phyloP scores from a whole-genome alignment of 1,140 invertebrate species.

The Bombus affinis region DNA sequence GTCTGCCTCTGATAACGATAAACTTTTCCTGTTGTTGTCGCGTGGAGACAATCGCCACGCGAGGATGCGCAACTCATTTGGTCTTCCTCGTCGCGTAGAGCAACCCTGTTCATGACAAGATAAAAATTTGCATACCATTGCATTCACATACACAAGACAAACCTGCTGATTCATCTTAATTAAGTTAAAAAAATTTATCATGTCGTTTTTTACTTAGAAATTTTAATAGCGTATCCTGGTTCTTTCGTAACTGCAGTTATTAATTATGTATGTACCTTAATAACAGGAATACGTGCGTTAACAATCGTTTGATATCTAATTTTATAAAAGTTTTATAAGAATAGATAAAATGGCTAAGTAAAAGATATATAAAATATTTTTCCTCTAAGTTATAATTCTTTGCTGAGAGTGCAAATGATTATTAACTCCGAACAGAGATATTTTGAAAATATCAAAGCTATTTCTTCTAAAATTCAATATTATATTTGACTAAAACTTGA shows the following conservation, averaged over 20 bases:
- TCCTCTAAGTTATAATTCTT: no score
- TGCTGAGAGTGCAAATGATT: no score
- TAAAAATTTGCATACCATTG: constrained; percentile 22
- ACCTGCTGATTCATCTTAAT: not conserved
- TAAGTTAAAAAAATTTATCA: not conserved
- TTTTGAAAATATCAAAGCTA: no score
- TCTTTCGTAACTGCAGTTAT: not conserved
- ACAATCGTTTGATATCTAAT: not conserved
- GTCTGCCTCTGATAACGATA: constrained; percentile 62
- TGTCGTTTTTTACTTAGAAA: not conserved
- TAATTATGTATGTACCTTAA: not conserved
- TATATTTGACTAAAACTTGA: no score
- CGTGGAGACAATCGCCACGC: constrained; percentile 45
- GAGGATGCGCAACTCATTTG: constrained; percentile 40
- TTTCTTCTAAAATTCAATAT: no score
- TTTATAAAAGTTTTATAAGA: no score
- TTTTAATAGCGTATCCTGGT: not conserved
- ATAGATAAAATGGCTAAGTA: no score
- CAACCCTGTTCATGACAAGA: constrained; percentile 20
- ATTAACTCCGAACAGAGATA: no score
- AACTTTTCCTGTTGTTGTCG: constrained; percentile 63
- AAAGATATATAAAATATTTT: no score
- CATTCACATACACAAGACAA: not conserved
- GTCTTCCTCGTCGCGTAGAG: constrained; percentile 30
- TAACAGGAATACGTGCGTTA: not conserved